Evolutionary conservation across 2,797 vertebrate species (phyloP).

Genomic region (Masticophis lateralis): DNA sequence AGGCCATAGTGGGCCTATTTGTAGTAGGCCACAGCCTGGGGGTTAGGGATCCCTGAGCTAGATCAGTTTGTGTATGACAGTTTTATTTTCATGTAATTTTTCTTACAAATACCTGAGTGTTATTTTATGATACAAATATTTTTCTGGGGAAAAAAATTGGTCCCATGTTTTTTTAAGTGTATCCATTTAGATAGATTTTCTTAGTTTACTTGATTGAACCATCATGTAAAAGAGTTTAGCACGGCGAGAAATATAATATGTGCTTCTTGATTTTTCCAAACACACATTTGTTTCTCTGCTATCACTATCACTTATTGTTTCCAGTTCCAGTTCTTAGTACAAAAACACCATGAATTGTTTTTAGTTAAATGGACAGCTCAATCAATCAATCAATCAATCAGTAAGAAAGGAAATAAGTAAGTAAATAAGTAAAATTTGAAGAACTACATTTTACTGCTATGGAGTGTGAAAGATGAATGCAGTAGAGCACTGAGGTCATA

Average conservation of each 20-base stretch:
- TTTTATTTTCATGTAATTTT: neutral
- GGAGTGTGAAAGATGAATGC: neutral
- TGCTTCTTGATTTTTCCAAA: neutral
- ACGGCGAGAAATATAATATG: neutral
- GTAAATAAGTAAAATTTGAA: neutral
- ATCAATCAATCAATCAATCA: neutral
- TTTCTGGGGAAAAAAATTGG: neutral
- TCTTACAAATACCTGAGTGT: constrained; percentile 31
- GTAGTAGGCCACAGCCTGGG: too few relatives aligned
- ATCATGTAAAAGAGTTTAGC: constrained; percentile 52
- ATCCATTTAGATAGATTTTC: constrained; percentile 37
- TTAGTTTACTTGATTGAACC: constrained; percentile 42
- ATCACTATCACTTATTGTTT: neutral
- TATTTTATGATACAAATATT: constrained; percentile 4
- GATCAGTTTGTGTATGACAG: neutral
- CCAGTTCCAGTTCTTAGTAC: neutral
- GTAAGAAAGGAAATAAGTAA: too few relatives aligned
- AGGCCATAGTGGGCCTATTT: too few relatives aligned
- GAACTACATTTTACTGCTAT: neutral
- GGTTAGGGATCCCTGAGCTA: too few relatives aligned
- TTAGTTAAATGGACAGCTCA: neutral
- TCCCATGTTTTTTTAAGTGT: constrained; percentile 43
- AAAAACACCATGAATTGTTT: neutral
- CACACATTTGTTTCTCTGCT: neutral
- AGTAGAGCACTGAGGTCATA: neutral